Evolutionary conservation across 2,113 vertebrate genomes (phyloP), one percentile per base, ranked within the genome.

Genomic region (Amphilophus citrinellus): DNA sequence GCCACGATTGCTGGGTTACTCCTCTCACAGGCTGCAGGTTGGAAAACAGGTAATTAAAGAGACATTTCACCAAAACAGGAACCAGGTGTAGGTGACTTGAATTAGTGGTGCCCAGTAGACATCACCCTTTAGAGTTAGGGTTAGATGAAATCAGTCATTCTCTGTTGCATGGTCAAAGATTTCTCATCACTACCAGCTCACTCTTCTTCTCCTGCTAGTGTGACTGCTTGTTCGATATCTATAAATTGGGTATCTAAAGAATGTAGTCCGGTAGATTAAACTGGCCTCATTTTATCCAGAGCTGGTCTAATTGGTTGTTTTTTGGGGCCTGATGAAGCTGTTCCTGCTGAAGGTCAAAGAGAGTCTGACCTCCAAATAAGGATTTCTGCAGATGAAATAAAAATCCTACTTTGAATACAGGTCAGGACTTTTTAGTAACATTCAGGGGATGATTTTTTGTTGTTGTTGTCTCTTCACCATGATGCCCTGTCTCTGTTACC

Each of bases 21-120:
- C 57, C 79, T 94, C 91, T 99, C 98, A 82, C 98, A 99, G 35
- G 98, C 98, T 99, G 94, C 22, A 50, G 14, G 3, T 3, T 53
- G 17, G 57, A 81, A 20, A 35, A 47, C n/a, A 18, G 10, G 15
- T 80, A 10, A 32, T 57, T 58, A 22, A 32, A 17, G 18, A 47
- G 27, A 56, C 6, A 73, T 20, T 73, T 3, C 57, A 82, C 18
- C 30, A 30, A 66, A 56, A 73, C 47, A 73, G 53, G 27, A 73
- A 73, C 18, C 47, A 56, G 68, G 20, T 53, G 27, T 15, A 73
- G 44, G 20, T 53, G 44, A 32, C 17, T 56, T 73, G 44, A 73
- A 53, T 53, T 53, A 73, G 27, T 6, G 32, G 47, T 68, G 65
- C 47, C 22, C 14, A 68, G 47, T 47, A 50, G 42, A 18, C 17